Percentiles rank a stretch among this genome's conserved stretches.
Evolutionary conservation across 1,140 invertebrate species (phyloP).

Genomic region (Drosophila nikananu): DNA sequence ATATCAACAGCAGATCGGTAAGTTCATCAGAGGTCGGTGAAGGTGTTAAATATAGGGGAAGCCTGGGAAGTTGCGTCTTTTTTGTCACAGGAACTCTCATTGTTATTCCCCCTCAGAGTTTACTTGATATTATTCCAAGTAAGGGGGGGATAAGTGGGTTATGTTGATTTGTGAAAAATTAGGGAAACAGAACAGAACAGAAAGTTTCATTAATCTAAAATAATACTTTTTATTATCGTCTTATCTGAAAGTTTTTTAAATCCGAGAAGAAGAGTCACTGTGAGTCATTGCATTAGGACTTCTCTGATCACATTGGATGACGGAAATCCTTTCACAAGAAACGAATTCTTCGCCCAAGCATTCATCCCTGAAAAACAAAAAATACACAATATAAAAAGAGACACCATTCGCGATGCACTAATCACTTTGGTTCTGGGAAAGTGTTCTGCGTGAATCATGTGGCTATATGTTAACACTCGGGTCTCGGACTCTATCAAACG

Average conservation of each 20-base stretch:
- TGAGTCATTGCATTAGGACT: slow-evolving; percentile 8
- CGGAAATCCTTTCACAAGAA: slow-evolving; percentile 6
- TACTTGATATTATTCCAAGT: neutral
- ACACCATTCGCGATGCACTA: slow-evolving; percentile 24
- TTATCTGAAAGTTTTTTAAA: neutral
- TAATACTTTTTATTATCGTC: neutral
- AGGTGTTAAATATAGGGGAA: slow-evolving; percentile 18
- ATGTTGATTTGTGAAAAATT: neutral
- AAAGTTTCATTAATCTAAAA: neutral
- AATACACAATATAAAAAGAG: neutral
- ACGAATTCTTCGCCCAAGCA: neutral
- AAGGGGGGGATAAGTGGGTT: neutral
- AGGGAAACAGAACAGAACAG: too few relatives aligned
- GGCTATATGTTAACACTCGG: slow-evolving; percentile 20
- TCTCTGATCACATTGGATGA: neutral
- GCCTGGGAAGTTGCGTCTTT: neutral
- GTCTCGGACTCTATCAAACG: slow-evolving; percentile 23
- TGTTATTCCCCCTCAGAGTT: neutral
- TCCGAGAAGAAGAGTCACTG: neutral
- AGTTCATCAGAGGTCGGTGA: slow-evolving; percentile 27
- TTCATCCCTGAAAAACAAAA: neutral
- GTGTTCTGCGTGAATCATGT: slow-evolving; percentile 39
- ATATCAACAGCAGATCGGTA: slow-evolving; percentile 43
- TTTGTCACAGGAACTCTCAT: neutral
- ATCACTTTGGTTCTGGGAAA: slow-evolving; percentile 43